These are phyloP conservation scores for Monodelphis domestica DNA, from an alignment of 2,797 vertebrate species.

Conservation along the genomic window DNA sequence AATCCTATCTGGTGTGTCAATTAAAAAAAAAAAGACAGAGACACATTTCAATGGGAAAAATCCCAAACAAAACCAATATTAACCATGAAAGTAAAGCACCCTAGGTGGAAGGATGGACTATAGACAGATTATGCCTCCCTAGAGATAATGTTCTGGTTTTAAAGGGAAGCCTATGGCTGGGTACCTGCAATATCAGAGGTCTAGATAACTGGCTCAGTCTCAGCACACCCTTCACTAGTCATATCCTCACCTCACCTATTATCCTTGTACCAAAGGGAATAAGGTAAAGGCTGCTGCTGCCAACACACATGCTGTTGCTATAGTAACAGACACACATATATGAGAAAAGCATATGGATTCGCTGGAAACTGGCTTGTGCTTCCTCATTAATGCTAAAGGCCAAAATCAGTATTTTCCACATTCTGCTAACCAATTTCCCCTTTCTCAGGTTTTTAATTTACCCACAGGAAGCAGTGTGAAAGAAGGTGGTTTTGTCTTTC, in stretches of 20 bases:
- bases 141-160: neutral
- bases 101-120: neutral
- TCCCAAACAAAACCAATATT: neutral
- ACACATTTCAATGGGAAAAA: neutral
- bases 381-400: neutral
- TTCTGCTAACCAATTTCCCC: neutral
- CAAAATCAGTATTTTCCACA: neutral
- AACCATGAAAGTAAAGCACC: neutral
- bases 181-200: neutral
- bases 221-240: too few species aligned
- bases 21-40: neutral
- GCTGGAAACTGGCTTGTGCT: neutral
- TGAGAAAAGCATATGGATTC: neutral
- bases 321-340: too few species aligned
- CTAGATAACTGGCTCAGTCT: neutral
- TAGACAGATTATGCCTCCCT: neutral
- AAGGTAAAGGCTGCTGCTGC: neutral
- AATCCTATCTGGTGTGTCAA: neutral
- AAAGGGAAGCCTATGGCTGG: neutral
- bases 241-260: neutral
- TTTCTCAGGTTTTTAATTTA: neutral
- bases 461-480: slow-evolving; percentile 12
- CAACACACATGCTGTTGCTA: neutral
- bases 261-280: neutral
- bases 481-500: neutral